Conservation (phyloP, 2,797 vertebrate species). For the Neopelma chrysocephalum region DNA sequence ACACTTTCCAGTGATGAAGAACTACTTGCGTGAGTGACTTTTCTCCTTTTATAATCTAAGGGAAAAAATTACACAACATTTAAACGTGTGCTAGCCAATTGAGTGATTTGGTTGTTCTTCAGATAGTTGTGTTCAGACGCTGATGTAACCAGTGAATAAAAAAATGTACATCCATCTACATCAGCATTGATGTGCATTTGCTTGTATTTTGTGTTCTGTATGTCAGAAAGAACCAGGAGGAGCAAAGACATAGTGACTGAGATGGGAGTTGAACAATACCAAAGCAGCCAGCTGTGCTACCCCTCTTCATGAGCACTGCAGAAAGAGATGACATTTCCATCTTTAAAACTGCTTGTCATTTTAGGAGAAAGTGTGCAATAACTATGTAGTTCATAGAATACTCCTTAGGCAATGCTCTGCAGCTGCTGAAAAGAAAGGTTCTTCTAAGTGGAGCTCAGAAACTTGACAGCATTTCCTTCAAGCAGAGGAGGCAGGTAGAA, state of each 20-base stretch:
- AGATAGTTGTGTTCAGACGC: neutral
- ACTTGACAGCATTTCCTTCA: neutral
- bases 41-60: neutral
- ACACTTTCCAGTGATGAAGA: neutral
- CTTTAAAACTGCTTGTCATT: neutral
- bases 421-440: neutral
- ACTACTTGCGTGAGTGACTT: neutral
- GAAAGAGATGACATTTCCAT: neutral
- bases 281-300: neutral
- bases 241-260: neutral
- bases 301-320: neutral
- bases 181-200: rapidly evolving
- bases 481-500: neutral
- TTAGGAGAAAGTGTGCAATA: neutral
- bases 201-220: neutral
- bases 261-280: neutral
- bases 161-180: neutral
- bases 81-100: neutral
- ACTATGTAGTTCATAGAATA: neutral
- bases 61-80: neutral
- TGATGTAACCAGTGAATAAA: neutral
- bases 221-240: neutral
- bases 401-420: rapidly evolving
- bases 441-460: neutral
- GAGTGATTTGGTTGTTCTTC: neutral